A percentile compares a stretch with the other conserved stretches of the same genome.
Evolutionary conservation across 2,797 vertebrate genomes (phyloP).

Genomic region (Alectoris magna): DNA sequence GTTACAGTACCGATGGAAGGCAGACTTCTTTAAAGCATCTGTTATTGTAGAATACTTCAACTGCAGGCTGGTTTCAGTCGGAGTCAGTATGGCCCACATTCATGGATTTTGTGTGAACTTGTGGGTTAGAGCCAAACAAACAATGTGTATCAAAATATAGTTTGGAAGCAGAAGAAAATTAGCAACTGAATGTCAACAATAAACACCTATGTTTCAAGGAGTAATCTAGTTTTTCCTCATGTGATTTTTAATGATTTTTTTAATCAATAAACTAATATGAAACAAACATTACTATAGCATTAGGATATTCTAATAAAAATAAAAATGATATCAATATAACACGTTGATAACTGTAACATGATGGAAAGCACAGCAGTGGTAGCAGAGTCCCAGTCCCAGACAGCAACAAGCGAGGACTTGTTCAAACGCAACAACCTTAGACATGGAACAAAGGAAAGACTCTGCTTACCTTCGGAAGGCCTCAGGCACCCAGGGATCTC

Average conservation of each 20-base stretch:
- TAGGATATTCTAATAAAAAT: neutral
- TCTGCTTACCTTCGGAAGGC: no score
- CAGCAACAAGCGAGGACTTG: no score
- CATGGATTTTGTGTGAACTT: neutral
- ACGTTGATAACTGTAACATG: neutral
- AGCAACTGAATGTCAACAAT: neutral
- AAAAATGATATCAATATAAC: neutral
- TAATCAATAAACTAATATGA: neutral
- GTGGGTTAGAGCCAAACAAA: neutral
- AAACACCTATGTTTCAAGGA: neutral
- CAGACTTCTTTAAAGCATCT: neutral
- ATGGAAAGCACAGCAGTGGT: no score
- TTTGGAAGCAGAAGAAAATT: neutral
- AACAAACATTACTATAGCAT: neutral
- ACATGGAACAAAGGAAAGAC: no score
- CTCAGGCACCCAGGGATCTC: no score
- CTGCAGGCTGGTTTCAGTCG: neutral
- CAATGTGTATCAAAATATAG: neutral
- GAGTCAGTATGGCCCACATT: neutral
- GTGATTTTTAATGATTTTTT: neutral
- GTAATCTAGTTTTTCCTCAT: neutral
- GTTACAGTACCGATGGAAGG: neutral
- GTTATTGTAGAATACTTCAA: neutral
- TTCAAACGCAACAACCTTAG: no score
- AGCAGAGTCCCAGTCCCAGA: no score